Evolutionary conservation across 2,797 vertebrate species (phyloP), one percentile per base, ranked within the genome.

Genomic region (Acanthis flammea): DNA sequence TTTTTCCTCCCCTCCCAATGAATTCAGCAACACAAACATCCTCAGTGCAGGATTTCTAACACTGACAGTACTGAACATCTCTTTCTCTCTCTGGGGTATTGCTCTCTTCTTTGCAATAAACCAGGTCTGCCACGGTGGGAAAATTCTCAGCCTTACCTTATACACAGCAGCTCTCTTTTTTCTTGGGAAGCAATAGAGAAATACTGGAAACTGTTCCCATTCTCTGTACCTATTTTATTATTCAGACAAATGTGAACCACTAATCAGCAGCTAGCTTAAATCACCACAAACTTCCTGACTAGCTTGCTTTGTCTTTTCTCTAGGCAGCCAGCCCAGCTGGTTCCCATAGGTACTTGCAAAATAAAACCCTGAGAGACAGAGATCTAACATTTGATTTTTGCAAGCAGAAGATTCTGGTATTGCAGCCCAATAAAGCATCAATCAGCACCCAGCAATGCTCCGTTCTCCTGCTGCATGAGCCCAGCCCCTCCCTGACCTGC

Each of bases 271-370:
- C 92, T 67, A 53, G 63, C 82, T 91, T 91, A 90, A 94, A 95
- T 92, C 94, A 92, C 84, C 75, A 71, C 73, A 92, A 96, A 89
- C 70, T 86, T 92, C 74, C 85, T 54, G 58, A 83, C 65, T 65
- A 70, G 74, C 45, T 83, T 73, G 80, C 89, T 94, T 94, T 96
- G 83, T 95, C 85, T 95, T 88, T 96, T 80, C 86, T 84, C 82
- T 54, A 91, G 92, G 82, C 90, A 94, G 78, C 27, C 37, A 76
- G 71, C 73, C 79, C 90, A 90, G 71, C 58, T 92, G 76, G 67
- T 86, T 95, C 94, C 95, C 93, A 92, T 58, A 87, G 81, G 88
- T 87, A 92, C 79, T 44, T 68, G 83, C 61, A 92, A 94, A 96
- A 92, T 87, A 92, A 95, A 96, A 66, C 78, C 71, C 68, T 21